These are phyloP conservation scores for Drosophila quadrilineata DNA, from an alignment of 1,140 invertebrate species.

Conservation along the genomic window DNA sequence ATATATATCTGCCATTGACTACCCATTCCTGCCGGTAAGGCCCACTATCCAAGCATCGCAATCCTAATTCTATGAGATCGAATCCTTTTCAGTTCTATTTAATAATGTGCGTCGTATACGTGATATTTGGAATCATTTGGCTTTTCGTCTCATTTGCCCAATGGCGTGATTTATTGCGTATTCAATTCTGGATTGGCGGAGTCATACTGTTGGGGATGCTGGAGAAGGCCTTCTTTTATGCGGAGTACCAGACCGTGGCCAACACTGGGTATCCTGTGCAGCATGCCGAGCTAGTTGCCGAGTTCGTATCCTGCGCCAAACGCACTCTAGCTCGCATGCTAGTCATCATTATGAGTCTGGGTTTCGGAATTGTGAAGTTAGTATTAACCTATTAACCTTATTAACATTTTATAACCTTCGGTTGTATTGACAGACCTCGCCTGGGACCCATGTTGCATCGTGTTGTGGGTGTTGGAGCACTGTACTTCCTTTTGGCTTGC, in stretches of 20 bases:
- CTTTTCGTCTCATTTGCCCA: conserved; percentile 90
- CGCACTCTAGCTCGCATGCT: conserved; percentile 94
- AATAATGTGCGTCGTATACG: conserved; percentile 94
- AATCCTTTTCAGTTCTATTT: conserved; percentile 89
- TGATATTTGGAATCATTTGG: conserved; percentile 92
- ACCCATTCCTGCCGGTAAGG: conserved; percentile 86
- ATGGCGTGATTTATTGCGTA: conserved; percentile 94
- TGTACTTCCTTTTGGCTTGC: conserved; percentile 92
- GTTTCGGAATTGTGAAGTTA: conserved; percentile 97
- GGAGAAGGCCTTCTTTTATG: conserved; percentile 94
- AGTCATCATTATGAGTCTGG: conserved; percentile 95
- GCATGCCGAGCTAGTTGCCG: conserved; percentile 89
- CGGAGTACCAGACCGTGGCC: conserved; percentile 92
- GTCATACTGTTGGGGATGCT: conserved; percentile 93
- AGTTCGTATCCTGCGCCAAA: conserved; percentile 92
- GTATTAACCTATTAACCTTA: conserved; percentile 52
- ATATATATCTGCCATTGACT: conserved; percentile 89
- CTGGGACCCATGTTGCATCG: conserved; percentile 92
- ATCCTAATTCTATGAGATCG: neutral
- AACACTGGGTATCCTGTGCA: conserved; percentile 87
- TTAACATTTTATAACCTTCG: neutral
- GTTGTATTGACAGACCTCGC: conserved; percentile 85
- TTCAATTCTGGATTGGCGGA: conserved; percentile 97
- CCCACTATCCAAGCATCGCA: neutral
- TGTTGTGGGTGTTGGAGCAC: conserved; percentile 89